Conservation (phyloP, 1,140 invertebrate species). For the Bradynema listronoti region DNA sequence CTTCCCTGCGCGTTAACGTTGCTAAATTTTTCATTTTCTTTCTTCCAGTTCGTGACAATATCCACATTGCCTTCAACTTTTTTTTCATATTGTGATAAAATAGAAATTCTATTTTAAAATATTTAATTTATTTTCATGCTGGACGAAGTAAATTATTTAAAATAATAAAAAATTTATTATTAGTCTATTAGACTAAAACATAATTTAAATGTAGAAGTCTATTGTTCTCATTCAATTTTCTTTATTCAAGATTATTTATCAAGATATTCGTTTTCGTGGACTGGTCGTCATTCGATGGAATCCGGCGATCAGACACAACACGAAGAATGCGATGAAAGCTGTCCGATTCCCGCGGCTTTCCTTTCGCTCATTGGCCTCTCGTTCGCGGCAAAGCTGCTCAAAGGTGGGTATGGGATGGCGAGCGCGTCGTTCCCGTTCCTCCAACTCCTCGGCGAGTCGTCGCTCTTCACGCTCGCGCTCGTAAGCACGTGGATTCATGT, state of each 20-base stretch:
- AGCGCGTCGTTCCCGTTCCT: slow-evolving; percentile 8
- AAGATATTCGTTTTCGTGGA: background rate
- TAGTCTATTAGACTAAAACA: background rate
- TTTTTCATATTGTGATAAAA: too few relatives aligned
- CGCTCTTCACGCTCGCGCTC: slow-evolving; percentile 27
- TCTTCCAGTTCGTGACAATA: too few relatives aligned
- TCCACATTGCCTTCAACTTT: too few relatives aligned
- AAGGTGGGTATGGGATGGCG: slow-evolving; percentile 32
- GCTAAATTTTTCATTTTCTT: too few relatives aligned
- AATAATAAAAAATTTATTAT: background rate
- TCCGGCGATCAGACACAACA: background rate
- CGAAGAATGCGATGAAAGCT: slow-evolving; percentile 6
- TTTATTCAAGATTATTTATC: background rate
- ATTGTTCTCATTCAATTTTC: slow-evolving; percentile 2
- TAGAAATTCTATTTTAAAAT: too few relatives aligned
- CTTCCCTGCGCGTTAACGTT: too few relatives aligned
- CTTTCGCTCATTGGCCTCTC: slow-evolving; percentile 4
- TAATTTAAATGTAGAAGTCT: background rate
- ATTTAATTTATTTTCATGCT: too few relatives aligned
- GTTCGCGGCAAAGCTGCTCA: slow-evolving; percentile 25
- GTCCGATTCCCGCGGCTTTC: background rate
- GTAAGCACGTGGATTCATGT: slow-evolving; percentile 21
- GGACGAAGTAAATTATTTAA: background rate
- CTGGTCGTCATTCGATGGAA: background rate
- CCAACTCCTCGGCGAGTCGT: slow-evolving; percentile 19